Base-by-base conservation (phyloP, 2,888 invertebrate genomes). In the Eutolmus rufibarbis region DNA sequence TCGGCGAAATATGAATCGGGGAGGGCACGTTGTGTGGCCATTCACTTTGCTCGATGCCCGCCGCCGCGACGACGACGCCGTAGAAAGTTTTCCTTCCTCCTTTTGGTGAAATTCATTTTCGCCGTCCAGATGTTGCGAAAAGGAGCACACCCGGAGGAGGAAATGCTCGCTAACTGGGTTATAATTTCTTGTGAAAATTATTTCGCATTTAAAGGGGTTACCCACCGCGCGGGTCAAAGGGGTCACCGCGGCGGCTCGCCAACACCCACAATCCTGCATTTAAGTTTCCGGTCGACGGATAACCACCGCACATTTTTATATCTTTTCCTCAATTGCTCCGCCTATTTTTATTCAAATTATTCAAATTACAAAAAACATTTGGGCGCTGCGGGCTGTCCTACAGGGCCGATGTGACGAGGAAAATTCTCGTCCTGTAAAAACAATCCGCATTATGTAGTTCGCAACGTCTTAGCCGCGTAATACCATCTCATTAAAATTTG, bases 171-270 rank as follows among this genome's bases (percentile, higher is more conserved):
- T 76, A 76, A 76, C 76, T 76, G 37, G 76, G 76, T 76, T 76
- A 76, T 76, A 76, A 76, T 76, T 76, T 76, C 76, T n/a, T 76
- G 76, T 76, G 76, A 76, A 76, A 76, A 76, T 76, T 76, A 37
- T 76, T 76, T 76, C 66, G 12, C 66, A 37, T 76, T n/a, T 76
- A 37, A 76, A 76, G 37, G 76, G 37, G 37, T 76, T 37, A 34
- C 34, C 16, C 74, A 31, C 7, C 34, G 74, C n/a, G 8, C 0
- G 16, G 23, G 16, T 16, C 37, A 37, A 43, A 16, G 76, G 31
- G 5, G 28, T 9, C 37, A 76, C 37, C n/a, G n/a, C n/a, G 19
- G 19, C 23, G 66, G 66, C 23, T 76, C 37, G 28, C 37, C 34
- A 76, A 37, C 16, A 37, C n/a, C 34, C n/a, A 74, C 74, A 9